Conservation (phyloP, 2,888 invertebrate genomes). For the Drosophila maculinotata region DNA sequence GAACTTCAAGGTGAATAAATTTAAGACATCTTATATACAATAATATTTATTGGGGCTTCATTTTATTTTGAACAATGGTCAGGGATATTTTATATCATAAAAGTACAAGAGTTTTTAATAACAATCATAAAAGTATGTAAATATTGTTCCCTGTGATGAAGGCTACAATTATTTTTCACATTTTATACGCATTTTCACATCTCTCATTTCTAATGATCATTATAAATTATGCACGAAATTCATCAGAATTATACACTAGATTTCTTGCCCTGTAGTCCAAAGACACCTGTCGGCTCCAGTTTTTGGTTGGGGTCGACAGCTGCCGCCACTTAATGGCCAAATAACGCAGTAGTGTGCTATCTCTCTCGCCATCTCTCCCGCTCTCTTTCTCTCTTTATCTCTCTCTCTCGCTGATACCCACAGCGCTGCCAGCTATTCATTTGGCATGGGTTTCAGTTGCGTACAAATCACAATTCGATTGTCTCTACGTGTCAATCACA, state of each 20-base stretch:
- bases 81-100: too few species aligned
- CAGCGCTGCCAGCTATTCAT: conserved; percentile 11
- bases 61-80: too few species aligned
- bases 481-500: conserved; percentile 79
- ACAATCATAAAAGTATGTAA: neutral
- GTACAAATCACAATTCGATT: conserved; percentile 80
- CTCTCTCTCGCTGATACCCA: too few species aligned
- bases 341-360: conserved; percentile 45
- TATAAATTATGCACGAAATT: conserved; percentile 34
- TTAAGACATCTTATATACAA: too few species aligned
- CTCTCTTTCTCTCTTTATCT: neutral
- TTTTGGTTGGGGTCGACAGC: conserved; percentile 38
- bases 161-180: conserved; percentile 31
- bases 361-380: neutral
- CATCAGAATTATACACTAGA: conserved; percentile 36
- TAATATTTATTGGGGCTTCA: neutral
- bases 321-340: conserved; percentile 66
- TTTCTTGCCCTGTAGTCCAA: conserved; percentile 32
- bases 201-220: conserved; percentile 33
- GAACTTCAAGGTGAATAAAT: neutral
- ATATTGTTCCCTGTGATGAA: conserved; percentile 24
- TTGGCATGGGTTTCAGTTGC: conserved; percentile 26
- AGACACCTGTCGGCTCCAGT: conserved; percentile 48
- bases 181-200: conserved; percentile 35
- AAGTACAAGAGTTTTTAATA: neutral